phyloP scores from a whole-genome alignment of 1,140 invertebrate genomes.

The Diorhabda elongata region DNA sequence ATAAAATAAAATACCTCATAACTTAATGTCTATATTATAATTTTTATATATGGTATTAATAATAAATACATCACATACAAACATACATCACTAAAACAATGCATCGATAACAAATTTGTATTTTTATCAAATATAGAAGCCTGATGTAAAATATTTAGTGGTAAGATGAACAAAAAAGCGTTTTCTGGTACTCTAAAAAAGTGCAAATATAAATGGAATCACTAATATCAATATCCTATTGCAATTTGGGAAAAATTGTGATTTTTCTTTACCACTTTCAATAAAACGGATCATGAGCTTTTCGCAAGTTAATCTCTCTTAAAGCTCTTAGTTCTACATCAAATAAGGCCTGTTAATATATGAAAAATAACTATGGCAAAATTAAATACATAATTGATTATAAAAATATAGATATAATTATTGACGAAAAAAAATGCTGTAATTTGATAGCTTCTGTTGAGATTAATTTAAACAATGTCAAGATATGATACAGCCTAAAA shows the following conservation, averaged over 20 bases:
- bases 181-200: background rate
- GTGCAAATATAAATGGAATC: background rate
- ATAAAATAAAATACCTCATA: background rate
- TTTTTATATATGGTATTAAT: constrained; percentile 33
- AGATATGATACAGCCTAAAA: constrained; percentile 4
- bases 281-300: background rate
- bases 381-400: too few species aligned
- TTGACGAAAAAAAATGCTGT: too few species aligned
- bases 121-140: constrained; percentile 25
- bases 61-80: constrained; percentile 42
- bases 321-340: too few species aligned
- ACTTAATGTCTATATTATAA: constrained; percentile 17
- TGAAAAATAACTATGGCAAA: too few species aligned
- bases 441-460: too few species aligned
- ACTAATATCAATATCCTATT: background rate
- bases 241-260: background rate
- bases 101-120: constrained; percentile 18
- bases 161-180: background rate
- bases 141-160: constrained; percentile 12
- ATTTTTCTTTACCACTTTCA: constrained; percentile 1
- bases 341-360: too few species aligned
- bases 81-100: constrained; percentile 37
- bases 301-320: too few species aligned
- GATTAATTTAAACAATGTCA: background rate
- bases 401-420: too few species aligned